Base-by-base conservation (phyloP, 2,797 vertebrate genomes). In the Acropternis orthonyx region DNA sequence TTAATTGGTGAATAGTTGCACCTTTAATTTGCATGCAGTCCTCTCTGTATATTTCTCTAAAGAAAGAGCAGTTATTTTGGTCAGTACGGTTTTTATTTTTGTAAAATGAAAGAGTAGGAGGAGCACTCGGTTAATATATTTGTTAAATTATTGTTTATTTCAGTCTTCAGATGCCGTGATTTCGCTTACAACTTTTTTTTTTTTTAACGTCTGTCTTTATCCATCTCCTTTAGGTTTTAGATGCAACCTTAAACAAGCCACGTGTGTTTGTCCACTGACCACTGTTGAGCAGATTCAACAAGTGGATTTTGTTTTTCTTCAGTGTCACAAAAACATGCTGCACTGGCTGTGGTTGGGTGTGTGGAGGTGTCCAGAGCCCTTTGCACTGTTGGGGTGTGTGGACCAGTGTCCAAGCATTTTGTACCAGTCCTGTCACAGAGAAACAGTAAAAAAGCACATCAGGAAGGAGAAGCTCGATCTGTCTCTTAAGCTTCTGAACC, bases 261-360 rank as follows among this genome's bases (percentile, higher is more conserved):
- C 2, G 0, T 0, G 0, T 58, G 32, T 68, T 90, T 82, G 58
- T 72, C 75, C 9, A 2, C 16, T 91, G 68, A 4, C 52, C 21
- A 2, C 17, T 83, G 81, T 69, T 81, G 72, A 76, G 52, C 34
- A 55, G 48, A 51, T 65, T 86, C 65, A 71, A 75, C 83, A 88
- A 75, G 74, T 68, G 76, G 36, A 36, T 55, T 84, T 69, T 58
- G 61, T 63, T 20, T 62, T 84, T 77, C 83, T 39, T 30, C 19
- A 12, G 15, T 27, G 27, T 56, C 15, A 39, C 75, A 23, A 20
- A 13, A 24, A n/a, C 36, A 9, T 0, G 0, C 51, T 48, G 43
- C 44, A 3, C 8, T 48, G 63, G 30, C 62, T 34, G n/a, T 32
- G 20, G 26, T 56, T 39, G 65, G 65, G 49, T 69, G 48, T 48